Evolutionary conservation across 2,888 invertebrate species (phyloP), one percentile per base, ranked within the genome.

Genomic region (Idaea straminata): DNA sequence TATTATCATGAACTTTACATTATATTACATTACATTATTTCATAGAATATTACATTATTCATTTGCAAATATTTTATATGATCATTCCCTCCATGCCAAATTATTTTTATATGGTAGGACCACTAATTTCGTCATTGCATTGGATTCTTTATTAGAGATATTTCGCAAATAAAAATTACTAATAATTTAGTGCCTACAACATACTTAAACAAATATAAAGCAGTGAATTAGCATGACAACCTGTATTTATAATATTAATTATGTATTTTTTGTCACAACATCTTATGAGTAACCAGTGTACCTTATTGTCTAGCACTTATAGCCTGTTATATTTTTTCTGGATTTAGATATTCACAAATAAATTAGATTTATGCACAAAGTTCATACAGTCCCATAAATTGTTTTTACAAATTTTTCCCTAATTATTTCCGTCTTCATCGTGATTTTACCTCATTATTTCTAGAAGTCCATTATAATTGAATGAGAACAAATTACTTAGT

Each of bases 221-320:
- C 25, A 25, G 25, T 25, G 25, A 13, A 47, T 47, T 64, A 64
- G 60, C 67, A 74, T 71, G 66, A 73, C 72, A 73, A 74, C 67
- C 16, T 63, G 65, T 59, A 64, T 68, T 25, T 25, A 25, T 25
- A 2, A 47, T 7, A 67, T 61, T 15, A 68, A 61, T 35, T 68
- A 66, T 69, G 66, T 63, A 57, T 61, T 61, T 57, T 47, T 63
- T 64, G 59, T 64, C 61, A 64, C 69, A 66, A 61, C 63, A 58
- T 61, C 35, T 36, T 64, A 65, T 63, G 65, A 60, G 67, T 66
- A 63, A 66, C 65, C 47, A 47, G 13, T 47, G 47, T 62, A 57
- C 61, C 66, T 74, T 77, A 77, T 77, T 77, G 77, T 77, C 76
- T 70, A 74, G 25, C 70, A 70, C 74, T 67, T 64, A 47, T 57